Evolutionary conservation across 2,797 vertebrate genomes (phyloP), one percentile per base, ranked within the genome.

Genomic region (Huso huso): DNA sequence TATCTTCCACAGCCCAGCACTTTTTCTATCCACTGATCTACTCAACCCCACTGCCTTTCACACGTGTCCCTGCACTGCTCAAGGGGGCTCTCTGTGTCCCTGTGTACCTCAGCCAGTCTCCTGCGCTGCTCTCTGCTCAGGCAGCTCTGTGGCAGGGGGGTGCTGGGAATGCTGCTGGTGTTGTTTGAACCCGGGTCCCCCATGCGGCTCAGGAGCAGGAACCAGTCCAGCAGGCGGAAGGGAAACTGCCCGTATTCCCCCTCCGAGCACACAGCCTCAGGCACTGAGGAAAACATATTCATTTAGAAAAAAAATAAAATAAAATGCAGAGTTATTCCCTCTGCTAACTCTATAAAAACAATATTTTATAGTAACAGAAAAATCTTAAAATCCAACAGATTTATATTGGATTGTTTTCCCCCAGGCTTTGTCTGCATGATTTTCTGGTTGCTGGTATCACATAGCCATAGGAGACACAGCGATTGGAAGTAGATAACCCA

Each of bases 171-270:
- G 48, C 6, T 48, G 12, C 68, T 74, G 68, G 83, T 76, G 71
- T 73, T 12, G 55, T 83, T 81, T 12, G 73, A 78, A 9, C n/a
- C 9, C n/a, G 7, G 13, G 68, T 79, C 65, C 66, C 79, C 84
- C 83, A 88, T 89, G 5, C 82, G 84, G 72, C 85, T 90, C 71
- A 90, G 76, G 49, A 91, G 80, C 72, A 91, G 78, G 66, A 89
- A 89, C 89, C 88, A 90, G 80, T 91, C 86, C 73, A 90, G 52
- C 63, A 91, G 83, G 12, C 86, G 83, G 72, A 85, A 89, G 49
- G 88, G 85, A 75, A 90, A 90, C 81, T 90, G 88, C 57, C 69
- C 82, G 0, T 85, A 73, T 75, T 89, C 86, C 62, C 79, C 75
- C 62, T 77, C 71, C 1, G 79, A 79, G 79, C 87, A 89, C 77